phyloP scores from a whole-genome alignment of 2,797 vertebrate species.

The Myripristis murdjan region DNA sequence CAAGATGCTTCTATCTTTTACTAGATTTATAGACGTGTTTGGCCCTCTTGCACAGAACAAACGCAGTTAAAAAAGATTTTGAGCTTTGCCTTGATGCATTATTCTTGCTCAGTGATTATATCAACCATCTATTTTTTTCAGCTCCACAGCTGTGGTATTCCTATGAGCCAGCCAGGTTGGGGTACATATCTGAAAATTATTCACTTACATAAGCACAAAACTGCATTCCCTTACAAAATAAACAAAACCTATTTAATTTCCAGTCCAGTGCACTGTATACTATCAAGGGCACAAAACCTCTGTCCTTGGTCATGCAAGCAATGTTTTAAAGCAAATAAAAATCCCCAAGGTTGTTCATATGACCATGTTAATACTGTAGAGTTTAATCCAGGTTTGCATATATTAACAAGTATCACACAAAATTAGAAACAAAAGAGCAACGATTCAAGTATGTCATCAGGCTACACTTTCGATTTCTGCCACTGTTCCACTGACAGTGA shows the following conservation, averaged over 20 bases:
- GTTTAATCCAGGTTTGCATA: slow-evolving; percentile 21
- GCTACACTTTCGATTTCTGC: not conserved
- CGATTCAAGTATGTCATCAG: not conserved
- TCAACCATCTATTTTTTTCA: slow-evolving; percentile 66
- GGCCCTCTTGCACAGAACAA: slow-evolving; percentile 34
- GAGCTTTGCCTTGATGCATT: slow-evolving; percentile 47
- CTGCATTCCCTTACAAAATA: slow-evolving; percentile 68
- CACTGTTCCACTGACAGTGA: not conserved
- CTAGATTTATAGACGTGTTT: slow-evolving; percentile 28
- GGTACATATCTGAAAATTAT: slow-evolving; percentile 68
- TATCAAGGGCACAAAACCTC: slow-evolving; percentile 53
- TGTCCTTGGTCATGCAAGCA: slow-evolving; percentile 40
- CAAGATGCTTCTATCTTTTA: slow-evolving; percentile 25
- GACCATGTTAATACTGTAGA: slow-evolving; percentile 24
- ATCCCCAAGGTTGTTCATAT: slow-evolving; percentile 4
- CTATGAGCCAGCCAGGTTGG: slow-evolving; percentile 67
- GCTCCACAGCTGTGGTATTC: slow-evolving; percentile 75
- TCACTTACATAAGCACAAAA: slow-evolving; percentile 79
- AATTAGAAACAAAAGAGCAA: not conserved
- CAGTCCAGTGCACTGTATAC: slow-evolving; percentile 57
- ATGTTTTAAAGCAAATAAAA: slow-evolving; percentile 37
- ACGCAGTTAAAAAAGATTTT: slow-evolving; percentile 49
- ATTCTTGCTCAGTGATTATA: slow-evolving; percentile 66
- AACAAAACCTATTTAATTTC: slow-evolving; percentile 73
- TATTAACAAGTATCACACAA: not conserved